Conservation (phyloP, 2,888 invertebrate genomes). For the Andrena flavipes region DNA sequence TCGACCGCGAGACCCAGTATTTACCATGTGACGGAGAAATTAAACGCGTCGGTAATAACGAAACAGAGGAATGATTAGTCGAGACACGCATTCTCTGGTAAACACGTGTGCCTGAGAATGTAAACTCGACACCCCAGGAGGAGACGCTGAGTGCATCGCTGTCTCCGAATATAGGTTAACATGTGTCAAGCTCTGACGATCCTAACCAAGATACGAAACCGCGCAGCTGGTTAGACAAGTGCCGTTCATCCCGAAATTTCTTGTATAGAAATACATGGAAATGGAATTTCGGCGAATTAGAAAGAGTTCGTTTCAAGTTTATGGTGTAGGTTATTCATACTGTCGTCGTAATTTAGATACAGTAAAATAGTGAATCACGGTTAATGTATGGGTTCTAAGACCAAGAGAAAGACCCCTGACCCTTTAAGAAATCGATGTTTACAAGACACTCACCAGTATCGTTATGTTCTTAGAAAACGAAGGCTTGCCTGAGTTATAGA, state of each 20-base stretch:
- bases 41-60: not conserved
- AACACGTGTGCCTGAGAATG: slow-evolving; percentile 61
- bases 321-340: not conserved
- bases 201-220: slow-evolving; percentile 35
- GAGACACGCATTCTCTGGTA: slow-evolving; percentile 50
- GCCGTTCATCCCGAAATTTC: slow-evolving; percentile 44
- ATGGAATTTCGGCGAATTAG: not conserved
- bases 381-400: too few relatives aligned
- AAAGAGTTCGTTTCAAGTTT: not conserved
- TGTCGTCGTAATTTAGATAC: not conserved
- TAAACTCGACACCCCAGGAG: slow-evolving; percentile 32
- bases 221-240: slow-evolving; percentile 16
- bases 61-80: slow-evolving; percentile 63
- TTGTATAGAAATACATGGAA: slow-evolving; percentile 28
- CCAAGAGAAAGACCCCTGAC: not conserved
- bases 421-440: not conserved
- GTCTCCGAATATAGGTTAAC: slow-evolving; percentile 56
- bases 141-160: slow-evolving; percentile 45
- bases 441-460: not conserved
- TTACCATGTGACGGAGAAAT: not conserved
- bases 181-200: slow-evolving; percentile 49
- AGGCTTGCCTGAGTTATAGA: slow-evolving; percentile 14
- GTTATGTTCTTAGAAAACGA: not conserved
- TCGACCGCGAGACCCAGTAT: not conserved
- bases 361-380: not conserved